These are phyloP conservation scores for Agrotis ipsilon DNA, from an alignment of 2,888 invertebrate species.

Conservation along the genomic window DNA sequence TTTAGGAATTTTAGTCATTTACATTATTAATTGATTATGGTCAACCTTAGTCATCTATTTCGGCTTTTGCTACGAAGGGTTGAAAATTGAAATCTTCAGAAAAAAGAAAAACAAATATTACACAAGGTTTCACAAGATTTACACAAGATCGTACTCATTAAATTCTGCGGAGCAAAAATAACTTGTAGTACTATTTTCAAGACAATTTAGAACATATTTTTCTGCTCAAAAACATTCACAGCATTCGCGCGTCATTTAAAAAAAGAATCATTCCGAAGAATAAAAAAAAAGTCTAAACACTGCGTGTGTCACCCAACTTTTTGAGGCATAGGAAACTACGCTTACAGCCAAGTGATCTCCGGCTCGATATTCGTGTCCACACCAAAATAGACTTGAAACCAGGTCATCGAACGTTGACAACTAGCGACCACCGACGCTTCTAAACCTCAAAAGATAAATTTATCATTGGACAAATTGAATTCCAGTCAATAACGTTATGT, in stretches of 20 bases:
- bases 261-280: conserved; percentile 17
- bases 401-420: conserved; percentile 81
- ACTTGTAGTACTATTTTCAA: conserved; percentile 2
- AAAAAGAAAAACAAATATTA: not conserved
- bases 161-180: not conserved
- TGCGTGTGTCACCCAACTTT: conserved; percentile 62
- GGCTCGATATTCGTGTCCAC: conserved; percentile 66
- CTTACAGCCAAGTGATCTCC: conserved; percentile 71
- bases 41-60: too few relatives aligned
- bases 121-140: not conserved
- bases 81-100: not conserved
- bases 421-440: conserved; percentile 54
- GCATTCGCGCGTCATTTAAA: conserved; percentile 7
- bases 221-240: not conserved
- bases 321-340: conserved; percentile 66
- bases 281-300: conserved; percentile 56
- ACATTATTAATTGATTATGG: not conserved
- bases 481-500: conserved; percentile 51
- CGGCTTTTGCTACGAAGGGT: not conserved
- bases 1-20: too few relatives aligned
- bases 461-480: conserved; percentile 64
- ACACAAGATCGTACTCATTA: not conserved
- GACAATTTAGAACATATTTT: not conserved
- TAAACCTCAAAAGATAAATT: conserved; percentile 63
- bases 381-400: conserved; percentile 82